Base-by-base conservation (phyloP, 2,113 vertebrate species). In the Platysteira castanea region DNA sequence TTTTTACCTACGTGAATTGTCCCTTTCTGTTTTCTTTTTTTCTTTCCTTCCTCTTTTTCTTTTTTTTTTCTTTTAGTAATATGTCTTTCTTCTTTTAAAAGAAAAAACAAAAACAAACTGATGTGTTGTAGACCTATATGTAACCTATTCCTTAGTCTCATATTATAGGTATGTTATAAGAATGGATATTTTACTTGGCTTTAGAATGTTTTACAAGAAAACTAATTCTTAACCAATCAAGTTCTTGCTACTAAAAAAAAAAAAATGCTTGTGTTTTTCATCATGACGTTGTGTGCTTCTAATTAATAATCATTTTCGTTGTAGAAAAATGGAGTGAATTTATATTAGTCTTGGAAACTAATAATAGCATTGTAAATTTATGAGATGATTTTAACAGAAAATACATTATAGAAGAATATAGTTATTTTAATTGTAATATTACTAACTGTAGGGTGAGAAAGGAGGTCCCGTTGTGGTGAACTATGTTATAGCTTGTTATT, bases 401-500 rank as follows among this genome's bases (percentile, higher is more conserved):
- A 98, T 99, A 99, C 98, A 98, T 99, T 99, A 98, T 99, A 99
- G 99, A 99, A 99, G 98, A 99, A 98, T 99, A 99, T 98, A 99
- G 99, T 99, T 99, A 99, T 99, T 99, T 99, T 99, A 99, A 99
- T 98, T 99, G 99, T 99, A 98, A 99, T 99, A 99, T 99, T 99
- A 99, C 99, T 99, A 99, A 99, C 98, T 99, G 98, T 99, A 99
- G 99, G 99, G 98, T 99, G 98, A 98, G 98, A 98, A 98, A 97
- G 95, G 97, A 98, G 98, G 98, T 99, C 98, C 98, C 98, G 94
- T 99, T 98, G 98, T 99, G 99, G 98, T 99, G 99, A 99, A 99
- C 98, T 99, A 98, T 99, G 99, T 99, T 99, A 99, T 99, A 99
- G 99, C 99, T 99, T 99, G 99, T 99, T 99, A 99, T 99, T 99